phyloP scores from a whole-genome alignment of 2,113 vertebrate genomes.

The Cyprinodon brontotheroides region DNA sequence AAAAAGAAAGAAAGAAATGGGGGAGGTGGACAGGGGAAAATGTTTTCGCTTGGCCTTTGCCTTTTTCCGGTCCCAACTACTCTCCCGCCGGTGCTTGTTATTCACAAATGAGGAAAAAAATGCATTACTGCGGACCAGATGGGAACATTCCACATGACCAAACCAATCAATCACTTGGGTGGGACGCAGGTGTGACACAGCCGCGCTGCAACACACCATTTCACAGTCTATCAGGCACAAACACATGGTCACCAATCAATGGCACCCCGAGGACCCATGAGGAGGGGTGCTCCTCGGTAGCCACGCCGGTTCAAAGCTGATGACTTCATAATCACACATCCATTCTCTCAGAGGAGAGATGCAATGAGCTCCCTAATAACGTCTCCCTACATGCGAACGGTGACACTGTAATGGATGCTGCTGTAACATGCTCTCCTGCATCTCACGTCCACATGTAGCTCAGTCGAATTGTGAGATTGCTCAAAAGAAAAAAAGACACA shows the following conservation, averaged over 20 bases:
- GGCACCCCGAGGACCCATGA: conserved; percentile 92
- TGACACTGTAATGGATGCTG: conserved; percentile 75
- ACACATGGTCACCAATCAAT: conserved; percentile 99
- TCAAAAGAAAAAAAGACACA: neutral
- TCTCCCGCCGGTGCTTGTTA: conserved; percentile 84
- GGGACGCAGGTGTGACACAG: conserved; percentile 99
- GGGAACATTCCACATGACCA: conserved; percentile 99
- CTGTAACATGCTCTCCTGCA: conserved; percentile 62
- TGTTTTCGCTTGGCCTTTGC: conserved; percentile 83
- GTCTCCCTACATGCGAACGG: conserved; percentile 88
- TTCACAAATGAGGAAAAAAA: conserved; percentile 80
- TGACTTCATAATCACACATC: conserved; percentile 99
- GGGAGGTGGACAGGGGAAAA: conserved; percentile 66
- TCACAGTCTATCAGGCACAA: conserved; percentile 99
- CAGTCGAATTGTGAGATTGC: conserved; percentile 25
- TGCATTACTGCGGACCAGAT: conserved; percentile 99
- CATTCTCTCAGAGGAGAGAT: conserved; percentile 94
- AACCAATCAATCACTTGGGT: conserved; percentile 99
- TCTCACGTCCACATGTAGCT: conserved; percentile 62
- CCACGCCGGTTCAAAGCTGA: conserved; percentile 97
- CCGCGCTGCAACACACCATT: conserved; percentile 99
- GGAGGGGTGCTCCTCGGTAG: conserved; percentile 86
- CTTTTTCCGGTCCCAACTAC: conserved; percentile 80
- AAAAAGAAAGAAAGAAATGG: conserved; percentile 42
- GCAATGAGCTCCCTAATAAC: conserved; percentile 94